Evolutionary conservation across 1,140 invertebrate species (phyloP), one percentile per base, ranked within the genome.

Genomic region (Phymorhynchus buccinoides): DNA sequence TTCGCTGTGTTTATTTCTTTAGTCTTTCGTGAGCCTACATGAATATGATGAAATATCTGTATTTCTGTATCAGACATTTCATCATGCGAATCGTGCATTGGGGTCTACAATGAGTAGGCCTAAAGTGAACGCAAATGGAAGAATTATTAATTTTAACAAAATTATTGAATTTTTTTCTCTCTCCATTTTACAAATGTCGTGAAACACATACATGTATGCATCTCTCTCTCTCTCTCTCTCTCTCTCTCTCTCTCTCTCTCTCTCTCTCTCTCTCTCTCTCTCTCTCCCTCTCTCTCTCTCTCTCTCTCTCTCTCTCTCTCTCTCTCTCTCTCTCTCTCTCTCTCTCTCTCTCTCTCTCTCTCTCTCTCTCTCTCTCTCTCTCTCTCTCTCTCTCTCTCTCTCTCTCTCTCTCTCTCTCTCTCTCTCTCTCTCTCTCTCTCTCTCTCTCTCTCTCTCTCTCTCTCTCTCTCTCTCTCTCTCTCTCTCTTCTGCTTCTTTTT

Each of bases 291-390:
- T 71, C 68, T 71, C 7, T 71, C 30, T 71, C 0, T 78, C n/a
- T 22, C 18, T 27, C 56, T 62, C 18, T 62, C 56, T 27, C 1
- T 62, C 6, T 62, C 18, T 22, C 56, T 62, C 16, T 7, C 27
- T 12, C 18, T 12, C 3, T 62, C 18, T 22, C 3, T 12, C 18
- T 62, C 3, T 22, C 56, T 22, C 56, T 3, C 18, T 3, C 56
- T 3, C 3, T 22, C 12, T 2, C 4, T 2, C 12, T 80, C 2
- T 4, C 18, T 14, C 71, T 41, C 14, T 75, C 71, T 75, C 14
- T 41, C 71, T 41, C 7, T 41, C 71, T 75, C 71, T 75, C 71
- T 75, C 71, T 32, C 71, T 75, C 71, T 75, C 71, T 75, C 71
- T 75, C 14, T 75, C 14, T 75, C 71, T 75, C 9, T 75, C 3